Percentiles rank a stretch among this genome's conserved stretches.
phyloP scores from a whole-genome alignment of 2,113 vertebrate genomes.

The Naja naja region DNA sequence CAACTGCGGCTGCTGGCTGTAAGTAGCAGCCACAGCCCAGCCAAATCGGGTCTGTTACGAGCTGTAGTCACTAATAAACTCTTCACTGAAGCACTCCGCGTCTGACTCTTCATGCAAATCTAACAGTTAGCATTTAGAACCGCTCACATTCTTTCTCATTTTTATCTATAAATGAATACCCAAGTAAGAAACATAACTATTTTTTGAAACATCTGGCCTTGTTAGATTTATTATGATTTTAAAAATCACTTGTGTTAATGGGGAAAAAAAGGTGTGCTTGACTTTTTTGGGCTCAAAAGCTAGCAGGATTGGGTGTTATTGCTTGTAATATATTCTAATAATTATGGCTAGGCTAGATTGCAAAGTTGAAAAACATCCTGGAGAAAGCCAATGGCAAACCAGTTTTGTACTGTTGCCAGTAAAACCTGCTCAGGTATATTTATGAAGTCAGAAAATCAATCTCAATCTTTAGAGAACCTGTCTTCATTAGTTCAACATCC shows the following conservation, averaged over 20 bases:
- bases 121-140: conserved; percentile 16
- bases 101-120: too few relatives aligned
- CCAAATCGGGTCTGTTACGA: too few relatives aligned
- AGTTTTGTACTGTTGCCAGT: neutral
- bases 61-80: too few relatives aligned
- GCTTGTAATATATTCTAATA: neutral
- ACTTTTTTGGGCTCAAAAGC: neutral
- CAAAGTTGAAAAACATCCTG: neutral
- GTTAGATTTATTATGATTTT: conserved; percentile 20
- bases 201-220: conserved; percentile 13
- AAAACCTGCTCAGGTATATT: neutral
- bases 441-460: neutral
- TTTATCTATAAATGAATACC: conserved; percentile 25
- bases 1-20: too few relatives aligned
- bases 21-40: too few relatives aligned
- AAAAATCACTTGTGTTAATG: neutral
- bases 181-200: conserved; percentile 2
- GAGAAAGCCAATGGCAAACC: neutral
- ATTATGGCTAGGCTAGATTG: neutral
- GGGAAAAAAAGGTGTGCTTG: neutral
- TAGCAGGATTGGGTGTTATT: neutral
- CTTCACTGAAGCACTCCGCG: too few relatives aligned
- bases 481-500: neutral
- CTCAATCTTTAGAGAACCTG: neutral
- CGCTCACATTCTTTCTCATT: neutral